Evolutionary conservation across 2,888 invertebrate species (phyloP), one percentile per base, ranked within the genome.

Genomic region (Nysson spinosus): DNA sequence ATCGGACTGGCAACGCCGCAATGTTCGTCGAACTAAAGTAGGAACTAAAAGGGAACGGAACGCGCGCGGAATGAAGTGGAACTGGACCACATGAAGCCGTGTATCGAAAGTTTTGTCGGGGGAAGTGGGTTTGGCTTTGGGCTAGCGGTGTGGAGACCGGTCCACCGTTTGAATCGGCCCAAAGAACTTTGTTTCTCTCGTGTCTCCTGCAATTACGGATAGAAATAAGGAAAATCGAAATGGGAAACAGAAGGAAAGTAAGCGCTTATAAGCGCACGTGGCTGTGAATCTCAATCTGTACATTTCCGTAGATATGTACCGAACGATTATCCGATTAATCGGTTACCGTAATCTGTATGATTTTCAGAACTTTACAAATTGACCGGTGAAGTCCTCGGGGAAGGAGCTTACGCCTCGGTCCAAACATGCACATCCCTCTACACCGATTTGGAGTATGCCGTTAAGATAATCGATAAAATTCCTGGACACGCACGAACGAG

Each of bases 361-460:
- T n/a, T 88, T 87, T 11, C 90, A 97, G 98, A 98, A 89, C 90
- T 97, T 83, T 99, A 98, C 90, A 94, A 94, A 89, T 90, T 98
- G 83, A 97, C 97, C 62, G 97, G 97, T 67, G 98, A 98, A 89
- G 93, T 97, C 80, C 91, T 99, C 84, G 99, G 99, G 78, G 95
- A 96, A 88, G 99, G 99, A 75, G 97, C 98, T 58, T 98, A 97
- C 88, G 98, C 97, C 66, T 95, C 96, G 77, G 98, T 98, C 62
- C 95, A 95, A 88, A 96, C 97, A 5, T 98, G 97, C 89, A 92
- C 95, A 74, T 96, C 96, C 88, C 93, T 95, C 83, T 94, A 94
- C 89, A 97, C 96, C 72, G 95, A 95, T 79, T 91, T 94, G 88
- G 98, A 98, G 89, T 98, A 94, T 88, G 99, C 99, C 64, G 99